Conservation (phyloP, 2,888 invertebrate species). For the Tiliacea citrago region DNA sequence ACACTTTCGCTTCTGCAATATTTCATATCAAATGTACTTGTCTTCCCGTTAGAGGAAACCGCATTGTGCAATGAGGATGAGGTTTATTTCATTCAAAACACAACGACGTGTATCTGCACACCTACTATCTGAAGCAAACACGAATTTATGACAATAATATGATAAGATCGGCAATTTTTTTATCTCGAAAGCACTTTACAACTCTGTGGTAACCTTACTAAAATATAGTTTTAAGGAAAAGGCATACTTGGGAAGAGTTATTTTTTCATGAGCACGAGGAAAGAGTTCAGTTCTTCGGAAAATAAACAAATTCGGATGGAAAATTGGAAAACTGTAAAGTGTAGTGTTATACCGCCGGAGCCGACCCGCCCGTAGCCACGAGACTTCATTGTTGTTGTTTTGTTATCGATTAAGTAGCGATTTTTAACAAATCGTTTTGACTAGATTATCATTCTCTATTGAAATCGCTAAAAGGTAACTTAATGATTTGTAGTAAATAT, state of each 20-base stretch:
- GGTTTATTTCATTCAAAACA: constrained; percentile 50
- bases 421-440: neutral
- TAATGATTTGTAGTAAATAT: neutral
- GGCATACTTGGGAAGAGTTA: neutral
- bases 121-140: constrained; percentile 39
- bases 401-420: neutral
- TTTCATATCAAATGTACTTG: constrained; percentile 63
- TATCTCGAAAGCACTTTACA: constrained; percentile 24
- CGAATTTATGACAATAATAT: constrained; percentile 28
- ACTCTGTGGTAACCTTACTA: neutral
- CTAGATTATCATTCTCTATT: no score
- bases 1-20: constrained; percentile 69
- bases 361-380: no score
- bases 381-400: neutral
- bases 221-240: neutral
- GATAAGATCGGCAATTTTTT: constrained; percentile 48
- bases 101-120: constrained; percentile 29
- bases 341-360: neutral
- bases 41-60: constrained; percentile 61
- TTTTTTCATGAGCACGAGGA: neutral
- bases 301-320: neutral
- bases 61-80: constrained; percentile 72
- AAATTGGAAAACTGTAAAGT: no score
- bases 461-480: neutral
- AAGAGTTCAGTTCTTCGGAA: neutral